Evolutionary conservation across 2,797 vertebrate species (phyloP).

Genomic region (Crossoptilon crossoptilon): DNA sequence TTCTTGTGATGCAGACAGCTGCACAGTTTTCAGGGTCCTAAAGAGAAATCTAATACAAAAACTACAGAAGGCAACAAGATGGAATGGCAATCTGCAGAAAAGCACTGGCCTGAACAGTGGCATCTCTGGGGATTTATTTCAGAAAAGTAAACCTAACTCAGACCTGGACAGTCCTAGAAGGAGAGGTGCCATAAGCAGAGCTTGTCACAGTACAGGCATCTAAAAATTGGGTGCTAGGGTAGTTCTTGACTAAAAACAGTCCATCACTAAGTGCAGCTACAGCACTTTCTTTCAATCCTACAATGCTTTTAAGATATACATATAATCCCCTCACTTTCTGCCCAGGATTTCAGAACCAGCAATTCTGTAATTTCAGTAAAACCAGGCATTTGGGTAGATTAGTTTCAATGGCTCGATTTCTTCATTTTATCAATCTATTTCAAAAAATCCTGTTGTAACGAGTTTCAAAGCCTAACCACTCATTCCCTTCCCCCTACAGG

Average conservation of each 20-base stretch:
- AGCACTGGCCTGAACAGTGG: no score
- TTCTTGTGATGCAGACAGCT: no score
- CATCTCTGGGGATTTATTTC: no score
- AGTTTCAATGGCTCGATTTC: neutral
- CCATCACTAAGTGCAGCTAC: neutral
- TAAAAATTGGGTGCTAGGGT: neutral
- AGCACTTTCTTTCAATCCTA: neutral
- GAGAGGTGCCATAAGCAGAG: neutral
- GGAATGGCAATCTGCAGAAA: no score
- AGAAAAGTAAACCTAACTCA: no score
- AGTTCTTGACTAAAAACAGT: neutral
- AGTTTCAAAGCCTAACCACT: neutral
- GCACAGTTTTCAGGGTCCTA: no score
- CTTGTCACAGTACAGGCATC: neutral
- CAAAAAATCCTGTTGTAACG: neutral
- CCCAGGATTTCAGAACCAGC: neutral
- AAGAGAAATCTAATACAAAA: no score
- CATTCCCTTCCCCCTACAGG: neutral
- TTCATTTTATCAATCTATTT: neutral
- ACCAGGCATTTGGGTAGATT: neutral
- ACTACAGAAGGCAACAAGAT: no score
- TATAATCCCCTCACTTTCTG: neutral
- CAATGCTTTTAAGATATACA: neutral
- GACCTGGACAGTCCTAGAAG: neutral
- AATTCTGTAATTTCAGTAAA: neutral